Evolutionary conservation across 2,113 vertebrate species (phyloP).

Genomic region (Gopherus evgoodei): DNA sequence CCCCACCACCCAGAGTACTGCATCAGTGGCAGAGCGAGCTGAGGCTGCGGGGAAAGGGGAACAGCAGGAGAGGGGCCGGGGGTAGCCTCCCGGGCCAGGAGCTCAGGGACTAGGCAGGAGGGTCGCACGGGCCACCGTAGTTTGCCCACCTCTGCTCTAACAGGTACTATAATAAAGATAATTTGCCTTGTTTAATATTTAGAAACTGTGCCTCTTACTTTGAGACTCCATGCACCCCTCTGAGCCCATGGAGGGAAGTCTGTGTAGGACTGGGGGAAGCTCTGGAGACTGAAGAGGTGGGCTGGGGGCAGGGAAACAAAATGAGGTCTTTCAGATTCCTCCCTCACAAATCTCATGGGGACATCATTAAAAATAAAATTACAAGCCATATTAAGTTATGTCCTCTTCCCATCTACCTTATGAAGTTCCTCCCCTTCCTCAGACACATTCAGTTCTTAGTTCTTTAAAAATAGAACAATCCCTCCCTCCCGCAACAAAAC

Average conservation of each 20-base stretch:
- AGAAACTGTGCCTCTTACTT: not conserved
- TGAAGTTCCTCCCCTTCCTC: not conserved
- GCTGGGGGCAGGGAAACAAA: not conserved
- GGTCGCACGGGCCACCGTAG: no score
- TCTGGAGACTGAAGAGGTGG: not conserved
- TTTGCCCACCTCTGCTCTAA: not conserved
- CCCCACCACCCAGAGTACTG: no score
- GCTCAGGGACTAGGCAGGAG: no score
- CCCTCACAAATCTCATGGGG: not conserved
- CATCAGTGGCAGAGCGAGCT: no score
- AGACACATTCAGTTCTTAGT: not conserved
- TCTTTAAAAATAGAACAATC: not conserved
- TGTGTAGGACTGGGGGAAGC: not conserved
- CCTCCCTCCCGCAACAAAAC: not conserved
- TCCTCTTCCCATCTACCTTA: not conserved
- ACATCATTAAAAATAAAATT: not conserved
- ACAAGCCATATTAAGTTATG: not conserved
- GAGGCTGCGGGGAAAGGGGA: no score
- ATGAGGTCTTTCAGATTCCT: not conserved
- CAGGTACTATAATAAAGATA: not conserved
- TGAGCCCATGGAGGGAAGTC: not conserved
- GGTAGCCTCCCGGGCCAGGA: no score
- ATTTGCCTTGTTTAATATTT: conserved; percentile 6
- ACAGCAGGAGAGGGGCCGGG: no score
- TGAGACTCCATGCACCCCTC: not conserved